Conservation (phyloP, 2,113 vertebrate genomes). For the Rattus rattus region DNA sequence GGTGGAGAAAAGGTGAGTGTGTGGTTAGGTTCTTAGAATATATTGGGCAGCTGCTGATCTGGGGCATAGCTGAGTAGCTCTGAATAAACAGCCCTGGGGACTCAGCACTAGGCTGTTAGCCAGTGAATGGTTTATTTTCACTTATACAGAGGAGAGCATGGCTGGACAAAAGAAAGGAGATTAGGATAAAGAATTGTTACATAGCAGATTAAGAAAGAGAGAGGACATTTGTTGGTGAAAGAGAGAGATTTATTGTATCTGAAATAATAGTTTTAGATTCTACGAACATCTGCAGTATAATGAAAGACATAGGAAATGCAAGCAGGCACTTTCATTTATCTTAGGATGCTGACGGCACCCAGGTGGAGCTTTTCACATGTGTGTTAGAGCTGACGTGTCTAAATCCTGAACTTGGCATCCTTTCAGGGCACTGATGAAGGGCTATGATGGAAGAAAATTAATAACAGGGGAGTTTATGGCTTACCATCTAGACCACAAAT, state of each 20-base stretch:
- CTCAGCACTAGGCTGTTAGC: background rate
- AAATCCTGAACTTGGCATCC: background rate
- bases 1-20: background rate
- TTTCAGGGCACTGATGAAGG: background rate
- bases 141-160: conserved; percentile 5
- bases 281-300: background rate
- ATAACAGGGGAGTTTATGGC: background rate
- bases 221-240: background rate
- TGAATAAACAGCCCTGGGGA: background rate
- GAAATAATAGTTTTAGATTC: background rate
- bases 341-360: background rate
- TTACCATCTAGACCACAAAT: background rate
- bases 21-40: background rate
- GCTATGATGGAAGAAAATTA: background rate
- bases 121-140: background rate
- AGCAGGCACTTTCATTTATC: background rate
- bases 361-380: background rate
- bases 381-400: background rate
- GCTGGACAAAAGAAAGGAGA: background rate
- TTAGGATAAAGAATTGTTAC: background rate
- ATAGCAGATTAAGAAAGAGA: background rate
- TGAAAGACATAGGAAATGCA: background rate
- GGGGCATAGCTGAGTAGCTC: background rate
- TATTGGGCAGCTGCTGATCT: too few species aligned
- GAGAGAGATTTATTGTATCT: background rate